Evolutionary conservation across 2,113 vertebrate species (phyloP), one percentile per base, ranked within the genome.

Genomic region (Clinocottus analis): DNA sequence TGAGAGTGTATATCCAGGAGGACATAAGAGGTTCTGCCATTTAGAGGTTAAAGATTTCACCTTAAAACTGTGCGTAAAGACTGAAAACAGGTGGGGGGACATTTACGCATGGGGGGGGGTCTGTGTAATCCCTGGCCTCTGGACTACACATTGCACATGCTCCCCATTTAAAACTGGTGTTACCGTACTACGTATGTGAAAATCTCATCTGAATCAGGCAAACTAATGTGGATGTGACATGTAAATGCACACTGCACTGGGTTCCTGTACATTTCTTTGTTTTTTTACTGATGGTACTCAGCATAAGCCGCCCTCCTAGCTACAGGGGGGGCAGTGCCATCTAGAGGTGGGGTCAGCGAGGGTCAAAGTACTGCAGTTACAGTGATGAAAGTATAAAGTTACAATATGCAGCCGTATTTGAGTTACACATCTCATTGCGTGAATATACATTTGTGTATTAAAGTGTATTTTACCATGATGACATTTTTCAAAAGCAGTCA

Each of bases 331-430:
- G 72, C 79, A 90, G 86, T 89, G 91, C 90, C 91, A 85, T 55
- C 91, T 91, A 91, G 87, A 90, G 90, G 91, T 77, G 78, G 65
- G 86, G 89, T 93, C 86, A 89, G 72, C 82, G 45, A 72, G 77
- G 85, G 90, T 85, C 77, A 88, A 77, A 79, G 47, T 53, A 79
- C n/a, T 12, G 21, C 62, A 21, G 25, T 35, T 59, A 6, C 35
- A 58, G 39, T 17, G 16, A 16, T 33, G 47, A 16, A 1, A 51
- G 14, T 51, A 16, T 5, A 33, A 9, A 10, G 17, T 9, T 10
- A 29, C 29, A 72, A 23, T 33, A 39, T 68, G 55, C 19, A 59
- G 47, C n/a, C 47, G 21, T 10, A 11, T 35, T 12, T 51, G 9
- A 41, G 14, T 33, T 49, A 39, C 9, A 35, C 12, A 56, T n/a